Conservation (phyloP, 2,113 vertebrate species). For the Kobus ellipsiprymnus region DNA sequence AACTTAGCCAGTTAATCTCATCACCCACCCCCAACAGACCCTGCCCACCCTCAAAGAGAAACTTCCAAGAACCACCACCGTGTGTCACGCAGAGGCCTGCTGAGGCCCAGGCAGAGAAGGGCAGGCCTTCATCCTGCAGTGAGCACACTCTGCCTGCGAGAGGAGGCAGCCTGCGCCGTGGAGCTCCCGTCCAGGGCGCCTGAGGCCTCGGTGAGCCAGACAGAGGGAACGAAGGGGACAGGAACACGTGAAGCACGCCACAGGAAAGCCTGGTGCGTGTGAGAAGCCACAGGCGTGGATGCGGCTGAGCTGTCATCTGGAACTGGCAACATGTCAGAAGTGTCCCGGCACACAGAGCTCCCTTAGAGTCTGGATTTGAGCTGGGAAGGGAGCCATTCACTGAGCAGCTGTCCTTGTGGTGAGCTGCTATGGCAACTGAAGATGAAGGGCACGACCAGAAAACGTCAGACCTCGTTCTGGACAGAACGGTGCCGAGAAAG, state of each 20-base stretch:
- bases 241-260: rapidly evolving
- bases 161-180: not conserved
- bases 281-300: rapidly evolving
- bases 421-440: not conserved
- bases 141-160: rapidly evolving
- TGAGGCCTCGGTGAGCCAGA: not conserved
- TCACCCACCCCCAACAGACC: not conserved
- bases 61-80: not conserved
- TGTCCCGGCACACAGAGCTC: too few species aligned
- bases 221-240: not conserved
- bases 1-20: not conserved
- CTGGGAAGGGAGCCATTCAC: not conserved
- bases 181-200: not conserved
- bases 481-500: too few species aligned
- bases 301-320: not conserved
- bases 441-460: not conserved
- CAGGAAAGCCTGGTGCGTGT: rapidly evolving
- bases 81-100: not conserved
- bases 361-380: not conserved
- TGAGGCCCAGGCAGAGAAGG: too few species aligned
- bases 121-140: not conserved
- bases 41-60: not conserved
- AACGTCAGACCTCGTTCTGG: not conserved
- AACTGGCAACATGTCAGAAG: not conserved
- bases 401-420: not conserved